Evolutionary conservation across 2,113 vertebrate species (phyloP), one percentile per base, ranked within the genome.

Genomic region (Stercorarius parasiticus): DNA sequence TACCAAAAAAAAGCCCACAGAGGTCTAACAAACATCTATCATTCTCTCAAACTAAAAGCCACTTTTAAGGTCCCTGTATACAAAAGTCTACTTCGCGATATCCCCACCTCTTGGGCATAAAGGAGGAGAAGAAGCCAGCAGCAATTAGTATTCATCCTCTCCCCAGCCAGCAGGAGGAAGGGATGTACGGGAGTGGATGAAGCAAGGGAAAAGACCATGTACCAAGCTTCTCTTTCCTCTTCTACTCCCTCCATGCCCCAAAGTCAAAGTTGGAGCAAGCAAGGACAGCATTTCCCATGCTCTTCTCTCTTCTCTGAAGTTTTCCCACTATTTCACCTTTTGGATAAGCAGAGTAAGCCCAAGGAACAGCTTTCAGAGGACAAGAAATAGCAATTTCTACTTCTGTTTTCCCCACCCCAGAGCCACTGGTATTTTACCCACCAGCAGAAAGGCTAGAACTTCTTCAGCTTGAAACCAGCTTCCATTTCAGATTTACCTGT

Each of bases 161-260:
- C 49, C 76, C 56, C 47, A 59, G 3, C 14, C 66, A 10, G 5
- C 9, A n/a, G 26, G 7, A 49, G 47, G 5, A 13, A 79, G 6
- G 29, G 32, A 38, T 1, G 1, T 1, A 18, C 1, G 8, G 47
- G 27, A 86, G 59, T 0, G 12, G 62, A 25, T 5, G 42, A 59
- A 69, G 56, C 10, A 38, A 72, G 43, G 84, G 17, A 65, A 53
- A 29, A 81, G 42, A 49, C 13, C 3, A 2, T 0, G 6, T 5
- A 52, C 14, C 15, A 72, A 76, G 26, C 43, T 56, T 13, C 36
- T 52, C 20, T 26, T 42, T 71, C 38, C 29, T 50, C 5, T 56
- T 65, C 30, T 38, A 22, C 56, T 38, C 20, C 16, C 5, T 61
- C 64, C 49, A 10, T 6, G 14, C 15, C 26, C 25, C 53, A 27